phyloP scores from a whole-genome alignment of 2,888 invertebrate species.

The Strigamia crassipes region DNA sequence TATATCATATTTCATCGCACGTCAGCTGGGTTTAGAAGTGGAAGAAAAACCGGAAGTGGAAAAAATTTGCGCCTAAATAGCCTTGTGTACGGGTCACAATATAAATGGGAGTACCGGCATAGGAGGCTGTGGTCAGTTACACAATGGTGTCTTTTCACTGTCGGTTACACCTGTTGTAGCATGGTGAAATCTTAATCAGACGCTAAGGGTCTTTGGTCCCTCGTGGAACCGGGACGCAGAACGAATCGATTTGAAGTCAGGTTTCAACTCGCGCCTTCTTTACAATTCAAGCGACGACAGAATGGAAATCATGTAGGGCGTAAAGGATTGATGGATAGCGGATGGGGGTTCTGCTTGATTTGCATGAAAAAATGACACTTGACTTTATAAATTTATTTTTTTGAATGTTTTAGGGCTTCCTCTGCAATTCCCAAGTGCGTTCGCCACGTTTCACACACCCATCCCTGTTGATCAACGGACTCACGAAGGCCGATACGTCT shows the following conservation, averaged over 20 bases:
- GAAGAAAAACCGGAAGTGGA: background rate
- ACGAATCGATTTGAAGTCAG: conserved; percentile 27
- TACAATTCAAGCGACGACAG: conserved; percentile 8
- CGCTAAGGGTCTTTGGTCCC: background rate
- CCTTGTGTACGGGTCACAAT: background rate
- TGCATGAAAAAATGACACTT: background rate
- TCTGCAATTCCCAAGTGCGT: conserved; percentile 61
- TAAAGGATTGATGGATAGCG: background rate
- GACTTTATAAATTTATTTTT: background rate
- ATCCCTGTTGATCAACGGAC: conserved; percentile 67
- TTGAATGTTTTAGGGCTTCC: conserved; percentile 58
- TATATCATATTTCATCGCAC: conserved; percentile 44
- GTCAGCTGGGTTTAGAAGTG: background rate
- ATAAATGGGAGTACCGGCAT: background rate
- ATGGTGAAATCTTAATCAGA: conserved; percentile 46
- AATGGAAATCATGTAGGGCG: background rate
- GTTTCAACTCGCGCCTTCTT: conserved; percentile 25
- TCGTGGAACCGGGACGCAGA: conserved; percentile 33
- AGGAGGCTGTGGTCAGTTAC: background rate
- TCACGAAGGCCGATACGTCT: conserved; percentile 62
- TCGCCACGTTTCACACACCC: conserved; percentile 66
- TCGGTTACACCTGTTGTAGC: background rate
- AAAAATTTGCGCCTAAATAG: background rate
- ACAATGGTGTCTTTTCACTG: conserved; percentile 13
- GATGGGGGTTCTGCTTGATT: background rate